phyloP scores from a whole-genome alignment of 2,888 invertebrate species.

The Rhogogaster chlorosoma region DNA sequence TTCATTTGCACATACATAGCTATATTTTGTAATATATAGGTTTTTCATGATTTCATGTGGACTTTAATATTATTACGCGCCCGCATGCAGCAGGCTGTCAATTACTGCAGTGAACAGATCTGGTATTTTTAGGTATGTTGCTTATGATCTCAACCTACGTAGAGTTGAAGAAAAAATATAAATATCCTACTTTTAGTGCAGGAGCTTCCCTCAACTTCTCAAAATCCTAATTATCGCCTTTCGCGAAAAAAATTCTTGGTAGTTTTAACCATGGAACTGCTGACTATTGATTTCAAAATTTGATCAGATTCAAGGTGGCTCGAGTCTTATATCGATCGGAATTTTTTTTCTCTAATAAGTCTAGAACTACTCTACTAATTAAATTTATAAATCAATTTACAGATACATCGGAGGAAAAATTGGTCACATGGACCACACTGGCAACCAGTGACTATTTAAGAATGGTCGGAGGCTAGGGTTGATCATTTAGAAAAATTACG shows the following conservation, averaged over 20 bases:
- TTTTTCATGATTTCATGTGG: neutral
- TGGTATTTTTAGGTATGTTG: neutral
- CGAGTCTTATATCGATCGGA: too few relatives aligned
- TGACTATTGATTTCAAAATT: neutral
- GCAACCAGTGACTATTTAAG: too few relatives aligned
- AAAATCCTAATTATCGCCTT: neutral
- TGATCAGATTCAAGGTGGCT: too few relatives aligned
- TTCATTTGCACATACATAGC: neutral
- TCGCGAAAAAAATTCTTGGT: neutral
- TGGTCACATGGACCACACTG: too few relatives aligned
- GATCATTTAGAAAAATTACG: too few relatives aligned
- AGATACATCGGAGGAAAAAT: too few relatives aligned
- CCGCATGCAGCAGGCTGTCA: conserved; percentile 1
- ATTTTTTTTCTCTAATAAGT: too few relatives aligned
- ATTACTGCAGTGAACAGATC: neutral
- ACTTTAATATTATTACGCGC: neutral
- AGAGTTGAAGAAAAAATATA: neutral
- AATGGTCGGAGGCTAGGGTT: too few relatives aligned
- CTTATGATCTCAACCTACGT: neutral
- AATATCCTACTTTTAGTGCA: neutral
- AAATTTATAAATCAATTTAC: too few relatives aligned
- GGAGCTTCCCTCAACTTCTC: neutral
- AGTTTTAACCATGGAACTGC: neutral
- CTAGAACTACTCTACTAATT: too few relatives aligned
- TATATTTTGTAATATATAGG: neutral